Base-by-base conservation (phyloP, 2,888 invertebrate genomes). In the Portevinia maculata region DNA sequence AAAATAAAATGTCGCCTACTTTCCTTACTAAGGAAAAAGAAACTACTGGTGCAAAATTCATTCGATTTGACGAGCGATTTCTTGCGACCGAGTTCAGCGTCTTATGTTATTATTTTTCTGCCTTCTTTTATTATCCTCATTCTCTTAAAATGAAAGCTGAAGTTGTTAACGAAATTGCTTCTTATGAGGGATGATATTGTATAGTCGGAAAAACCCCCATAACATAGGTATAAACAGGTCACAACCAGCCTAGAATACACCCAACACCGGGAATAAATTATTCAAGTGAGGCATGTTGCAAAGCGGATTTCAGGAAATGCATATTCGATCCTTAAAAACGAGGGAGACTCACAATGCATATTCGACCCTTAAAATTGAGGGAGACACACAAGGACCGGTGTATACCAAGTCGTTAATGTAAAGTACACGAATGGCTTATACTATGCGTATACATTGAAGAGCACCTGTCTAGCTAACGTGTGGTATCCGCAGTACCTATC, bases 251-350 rank as follows among this genome's bases (percentile, higher is more conserved):
- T 4, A 7, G 17, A 41, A 15, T 41, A n/a, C 41, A 41, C 3
- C 17, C 41, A 41, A 13, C 15, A 34, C 34, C 34, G 41, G 17
- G 41, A 13, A 41, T 41, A 17, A 41, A 41, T 41, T 41, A 41
- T 41, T 41, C 17, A 41, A 2, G 8, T 15, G 41, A 37, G 21
- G 37, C 19, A 17, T 37, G 13, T 21, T 55, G 8, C 37, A 55
- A 55, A 34, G 21, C 34, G 55, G 55, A 55, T 55, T 55, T 37
- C 37, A 13, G 37, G 37, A 55, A 55, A 55, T 55, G 53, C 53
- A 53, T 53, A 53, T 53, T 34, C n/a, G 53, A 34, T 53, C 34
- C 34, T 34, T 17, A 34, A 53, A 34, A 34, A n/a, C 9, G n/a
- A 19, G n/a, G 30, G 9, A 17, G 8, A 32, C n/a, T n/a, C n/a